Evolutionary conservation across 1,140 invertebrate genomes (phyloP), one percentile per base, ranked within the genome.

Genomic region (Carcinoscorpius rotundicauda): DNA sequence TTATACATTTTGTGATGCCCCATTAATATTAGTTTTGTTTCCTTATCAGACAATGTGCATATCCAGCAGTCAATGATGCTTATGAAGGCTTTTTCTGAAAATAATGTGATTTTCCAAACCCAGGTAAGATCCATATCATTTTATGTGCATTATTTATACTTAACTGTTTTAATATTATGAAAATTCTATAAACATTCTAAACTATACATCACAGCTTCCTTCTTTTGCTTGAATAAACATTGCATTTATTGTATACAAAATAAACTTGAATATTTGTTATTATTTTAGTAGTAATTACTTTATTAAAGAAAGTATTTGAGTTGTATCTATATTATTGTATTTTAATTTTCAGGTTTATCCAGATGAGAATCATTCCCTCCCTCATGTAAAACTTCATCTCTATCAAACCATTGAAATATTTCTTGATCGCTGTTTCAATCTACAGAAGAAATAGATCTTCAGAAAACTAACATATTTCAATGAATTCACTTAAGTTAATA

Each of bases 31-130:
- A 29, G 29, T 29, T 29, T 29, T 29, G 29, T 29, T 29, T 52
- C 65, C 57, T 52, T 66, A 73, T 71, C 92, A 79, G 93, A 94
- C 74, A 90, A 89, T 71, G 93, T 96, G 1, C 93, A 95, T 73
- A 85, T 93, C 72, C 91, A 95, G 75, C 91, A 97, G 70, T 89
- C 87, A 3, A 93, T 95, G 86, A 84, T 89, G 49, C 79, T 96
- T 10, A 86, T 91, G 4, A 84, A 85, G 71, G 85, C 90, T 10
- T 79, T 97, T 1, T 84, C 87, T 0, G 84, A 86, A 66, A 86
- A 87, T 70, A 87, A 87, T 50, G 85, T 91, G 64, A 82, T 93
- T 64, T 96, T 93, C 75, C 82, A 88, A 70, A 88, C 91, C 74
- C 89, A 93, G 83, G 91, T 95, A 79, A 75, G 73, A 61, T 78